Percentiles rank a stretch among this genome's conserved stretches.
phyloP scores from a whole-genome alignment of 37 sponge, comb jelly and placozoan genomes.

The Haliclona indistincta region DNA sequence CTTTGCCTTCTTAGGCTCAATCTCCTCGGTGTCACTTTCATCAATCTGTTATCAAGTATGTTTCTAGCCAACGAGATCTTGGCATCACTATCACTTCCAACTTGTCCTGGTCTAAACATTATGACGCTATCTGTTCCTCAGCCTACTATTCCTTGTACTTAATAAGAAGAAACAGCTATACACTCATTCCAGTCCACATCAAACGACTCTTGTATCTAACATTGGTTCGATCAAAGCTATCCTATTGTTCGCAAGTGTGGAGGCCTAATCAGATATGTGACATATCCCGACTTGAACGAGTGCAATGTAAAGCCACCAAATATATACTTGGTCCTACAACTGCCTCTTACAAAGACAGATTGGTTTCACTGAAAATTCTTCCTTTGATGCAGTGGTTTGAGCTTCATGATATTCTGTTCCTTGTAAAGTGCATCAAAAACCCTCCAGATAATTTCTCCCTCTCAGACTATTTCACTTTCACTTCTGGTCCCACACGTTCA shows the following conservation, averaged over 20 bases:
- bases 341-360: slow-evolving; percentile 2
- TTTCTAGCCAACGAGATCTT: not conserved
- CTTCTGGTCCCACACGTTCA: not conserved
- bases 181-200: not conserved
- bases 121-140: not conserved
- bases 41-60: no score
- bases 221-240: not conserved
- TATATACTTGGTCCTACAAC: slow-evolving; percentile 5
- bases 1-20: no score
- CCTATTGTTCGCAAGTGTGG: slow-evolving; percentile 14
- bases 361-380: slow-evolving; percentile 1
- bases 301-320: slow-evolving; percentile 11
- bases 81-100: not conserved
- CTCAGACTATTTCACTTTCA: not conserved
- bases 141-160: not conserved
- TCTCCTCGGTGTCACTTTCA: no score
- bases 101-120: not conserved
- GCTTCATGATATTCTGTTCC: slow-evolving; percentile 1
- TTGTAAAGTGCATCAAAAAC: not conserved
- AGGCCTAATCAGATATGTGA: not conserved
- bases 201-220: not conserved
- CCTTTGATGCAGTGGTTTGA: slow-evolving; percentile 1
- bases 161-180: not conserved
- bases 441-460: not conserved
- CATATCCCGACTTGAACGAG: not conserved